Conservation (phyloP, 2,888 invertebrate species). For the Protonemura montana region DNA sequence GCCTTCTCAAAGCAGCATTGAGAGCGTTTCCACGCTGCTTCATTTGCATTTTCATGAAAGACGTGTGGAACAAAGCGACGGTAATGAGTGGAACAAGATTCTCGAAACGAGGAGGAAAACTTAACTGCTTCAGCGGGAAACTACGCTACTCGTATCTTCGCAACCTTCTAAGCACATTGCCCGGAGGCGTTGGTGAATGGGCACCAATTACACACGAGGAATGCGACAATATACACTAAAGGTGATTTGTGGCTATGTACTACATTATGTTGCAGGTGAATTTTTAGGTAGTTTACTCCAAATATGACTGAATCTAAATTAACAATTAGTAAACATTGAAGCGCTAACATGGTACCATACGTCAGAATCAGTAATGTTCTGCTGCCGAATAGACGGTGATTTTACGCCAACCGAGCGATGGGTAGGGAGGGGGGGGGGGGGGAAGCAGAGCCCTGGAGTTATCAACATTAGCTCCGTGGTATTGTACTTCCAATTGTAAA, state of each 20-base stretch:
- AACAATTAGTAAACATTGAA: neutral
- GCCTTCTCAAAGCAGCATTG: neutral
- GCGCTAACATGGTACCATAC: neutral
- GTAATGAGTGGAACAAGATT: neutral
- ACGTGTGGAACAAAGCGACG: neutral
- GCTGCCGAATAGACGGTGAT: too few species aligned
- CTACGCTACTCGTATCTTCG: neutral
- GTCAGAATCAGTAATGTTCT: too few species aligned
- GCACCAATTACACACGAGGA: neutral
- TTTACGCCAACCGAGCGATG: too few species aligned
- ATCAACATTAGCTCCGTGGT: too few species aligned
- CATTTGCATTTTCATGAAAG: constrained; percentile 28
- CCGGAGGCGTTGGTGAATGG: neutral
- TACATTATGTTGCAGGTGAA: neutral
- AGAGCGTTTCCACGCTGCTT: constrained; percentile 9
- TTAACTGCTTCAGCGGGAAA: neutral
- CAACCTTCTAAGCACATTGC: neutral
- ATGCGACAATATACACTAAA: neutral
- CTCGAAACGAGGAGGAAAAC: neutral
- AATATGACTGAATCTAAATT: neutral
- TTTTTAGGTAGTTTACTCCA: neutral
- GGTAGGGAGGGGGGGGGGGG: too few species aligned
- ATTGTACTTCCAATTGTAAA: too few species aligned
- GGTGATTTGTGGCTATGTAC: neutral
- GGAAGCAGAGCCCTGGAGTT: too few species aligned